Evolutionary conservation across 1,140 invertebrate species (phyloP), one percentile per base, ranked within the genome.

Genomic region (Drosophila triauraria): DNA sequence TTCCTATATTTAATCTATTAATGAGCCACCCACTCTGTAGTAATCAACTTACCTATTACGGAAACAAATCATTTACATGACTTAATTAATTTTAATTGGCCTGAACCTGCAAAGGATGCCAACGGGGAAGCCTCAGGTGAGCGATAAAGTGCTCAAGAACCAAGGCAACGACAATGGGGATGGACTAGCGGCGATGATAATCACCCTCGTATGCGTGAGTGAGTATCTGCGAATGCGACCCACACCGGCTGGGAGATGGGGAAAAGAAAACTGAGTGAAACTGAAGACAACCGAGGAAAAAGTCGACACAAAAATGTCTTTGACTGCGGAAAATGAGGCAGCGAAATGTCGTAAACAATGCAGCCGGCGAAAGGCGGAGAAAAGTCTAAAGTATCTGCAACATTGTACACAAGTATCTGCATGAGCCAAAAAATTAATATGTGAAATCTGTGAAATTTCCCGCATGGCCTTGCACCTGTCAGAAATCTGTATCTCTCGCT

Each of bases 271-370:
- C 81, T 54, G 60, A 88, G 84, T 88, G 84, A 88, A 88, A 88
- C 80, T 80, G 44, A 58, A 65, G 83, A 71, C 90, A 88, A 88
- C 85, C 77, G 51, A 54, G 77, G 79, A 71, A 88, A 88, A 84
- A 84, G 80, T 78, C 69, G 58, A 88, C 76, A 79, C 77, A 90
- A 88, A 88, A 88, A 84, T 88, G 85, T 90, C 80, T 88, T 68
- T 65, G 84, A 80, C 80, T 84, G 78, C 85, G 84, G 84, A 88
- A 88, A 88, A 87, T 87, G 79, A 90, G 72, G 77, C 85, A 78
- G 80, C 74, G 68, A 88, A 84, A 77, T 88, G 78, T 81, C 84
- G 83, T 90, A 88, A 88, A 88, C 85, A 88, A 88, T 88, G 85
- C 83, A 80, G 48, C 46, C 72, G 84, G 84, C 84, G 80, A 88